These are phyloP conservation scores for Megaceryle maxima DNA, from an alignment of 2,113 vertebrate species.

Conservation along the genomic window DNA sequence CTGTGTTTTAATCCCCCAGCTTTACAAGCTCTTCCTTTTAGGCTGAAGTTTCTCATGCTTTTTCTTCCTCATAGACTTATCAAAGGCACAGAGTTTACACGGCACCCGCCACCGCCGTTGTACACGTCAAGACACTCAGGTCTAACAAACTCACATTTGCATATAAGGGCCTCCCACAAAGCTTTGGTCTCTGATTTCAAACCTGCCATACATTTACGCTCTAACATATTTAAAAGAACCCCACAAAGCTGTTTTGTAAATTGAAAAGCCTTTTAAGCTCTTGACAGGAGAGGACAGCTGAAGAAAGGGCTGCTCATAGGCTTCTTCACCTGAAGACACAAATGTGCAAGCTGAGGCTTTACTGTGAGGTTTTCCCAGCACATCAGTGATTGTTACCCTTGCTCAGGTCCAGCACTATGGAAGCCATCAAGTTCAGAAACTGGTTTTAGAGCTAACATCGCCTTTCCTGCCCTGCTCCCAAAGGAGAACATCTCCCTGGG, in stretches of 20 bases:
- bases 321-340: not conserved
- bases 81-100: not conserved
- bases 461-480: not conserved
- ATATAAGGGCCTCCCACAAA: not conserved
- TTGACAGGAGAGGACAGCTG: not conserved
- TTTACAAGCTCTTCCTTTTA: not conserved
- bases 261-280: not conserved
- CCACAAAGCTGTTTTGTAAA: not conserved
- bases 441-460: not conserved
- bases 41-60: not conserved
- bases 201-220: not conserved
- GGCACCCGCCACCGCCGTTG: not conserved
- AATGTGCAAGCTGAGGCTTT: accelerated
- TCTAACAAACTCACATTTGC: not conserved
- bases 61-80: not conserved
- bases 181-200: not conserved
- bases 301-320: not conserved
- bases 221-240: not conserved
- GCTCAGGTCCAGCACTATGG: not conserved
- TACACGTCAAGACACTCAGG: not conserved
- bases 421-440: not conserved
- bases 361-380: not conserved
- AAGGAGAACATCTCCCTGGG: not conserved
- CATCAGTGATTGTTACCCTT: not conserved
- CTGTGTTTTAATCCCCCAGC: not conserved